Evolutionary conservation across 2,888 invertebrate species (phyloP).

Genomic region (Agonopterix arenella): DNA sequence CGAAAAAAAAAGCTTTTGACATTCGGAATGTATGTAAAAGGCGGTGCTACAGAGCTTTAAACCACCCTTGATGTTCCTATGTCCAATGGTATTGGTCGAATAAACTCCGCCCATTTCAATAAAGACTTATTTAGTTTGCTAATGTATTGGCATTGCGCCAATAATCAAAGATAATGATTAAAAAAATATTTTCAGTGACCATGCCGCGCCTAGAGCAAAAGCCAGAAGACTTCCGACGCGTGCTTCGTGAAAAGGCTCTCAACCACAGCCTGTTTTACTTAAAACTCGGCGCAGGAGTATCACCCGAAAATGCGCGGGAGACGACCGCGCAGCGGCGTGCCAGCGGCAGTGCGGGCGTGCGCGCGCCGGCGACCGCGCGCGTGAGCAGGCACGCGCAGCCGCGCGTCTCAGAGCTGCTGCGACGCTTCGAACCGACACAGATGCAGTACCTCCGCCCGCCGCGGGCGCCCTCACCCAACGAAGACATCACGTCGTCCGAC

Average conservation of each 20-base stretch:
- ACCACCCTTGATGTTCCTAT: too few relatives aligned
- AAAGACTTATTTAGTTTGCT: too few relatives aligned
- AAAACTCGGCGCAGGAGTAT: slow-evolving; percentile 57
- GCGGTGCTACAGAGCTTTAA: too few relatives aligned
- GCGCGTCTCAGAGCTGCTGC: slow-evolving; percentile 60
- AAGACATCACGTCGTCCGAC: slow-evolving; percentile 66
- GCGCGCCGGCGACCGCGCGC: slow-evolving; percentile 39
- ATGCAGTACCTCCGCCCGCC: slow-evolving; percentile 71
- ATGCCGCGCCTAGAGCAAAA: slow-evolving; percentile 64
- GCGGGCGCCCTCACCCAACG: slow-evolving; percentile 53
- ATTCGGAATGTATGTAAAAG: too few relatives aligned
- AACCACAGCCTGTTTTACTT: slow-evolving; percentile 70
- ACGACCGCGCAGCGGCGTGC: slow-evolving; percentile 26
- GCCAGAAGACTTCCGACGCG: slow-evolving; percentile 65
- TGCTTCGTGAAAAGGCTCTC: slow-evolving; percentile 67
- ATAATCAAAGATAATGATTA: background rate
- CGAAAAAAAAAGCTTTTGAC: too few relatives aligned
- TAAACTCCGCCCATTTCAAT: too few relatives aligned
- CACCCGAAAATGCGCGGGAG: slow-evolving; percentile 31
- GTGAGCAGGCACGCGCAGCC: slow-evolving; percentile 40
- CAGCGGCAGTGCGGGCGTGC: slow-evolving; percentile 15
- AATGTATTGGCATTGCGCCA: too few relatives aligned
- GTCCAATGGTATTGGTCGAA: too few relatives aligned
- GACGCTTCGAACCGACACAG: slow-evolving; percentile 61
- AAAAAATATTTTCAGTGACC: slow-evolving; percentile 19